Base-by-base conservation (phyloP, 2,113 vertebrate genomes). In the Stegostoma tigrinum region DNA sequence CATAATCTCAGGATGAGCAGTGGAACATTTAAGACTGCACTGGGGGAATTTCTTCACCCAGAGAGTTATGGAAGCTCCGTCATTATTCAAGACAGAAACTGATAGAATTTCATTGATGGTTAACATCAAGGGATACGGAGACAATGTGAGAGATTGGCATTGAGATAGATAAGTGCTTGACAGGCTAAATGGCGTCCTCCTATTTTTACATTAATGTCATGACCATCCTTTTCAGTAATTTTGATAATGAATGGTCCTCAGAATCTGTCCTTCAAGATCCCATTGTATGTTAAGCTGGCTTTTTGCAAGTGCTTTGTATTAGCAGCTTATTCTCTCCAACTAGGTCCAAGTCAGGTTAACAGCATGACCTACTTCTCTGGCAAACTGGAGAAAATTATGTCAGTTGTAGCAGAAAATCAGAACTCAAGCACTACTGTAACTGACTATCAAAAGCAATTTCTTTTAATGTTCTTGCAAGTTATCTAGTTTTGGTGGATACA, bases 381-480 rank as follows among this genome's bases (percentile, higher is more conserved):
- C 3, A 61, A 55, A 90, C 52, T 90, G 30, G 55, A 64, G 27
- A n/a, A 90, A 61, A 61, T 90, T 90, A 23, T 52, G 52, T 55
- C 86, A 89, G 24, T 89, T 89, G 86, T 34, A 90, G 27, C 7
- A n/a, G 87, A 34, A 55, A 90, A 38, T 94, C n/a, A 70, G 66
- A 67, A 94, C 27, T 67, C 93, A 70, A 27, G 66, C 45, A 3
- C 38, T 70, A 48, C 4, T 68, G 93, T 94, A 70, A 94, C 21
- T 70, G 38, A 38, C n/a, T 45, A 48, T 34, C 93, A 68, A 94
- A 68, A 45, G 38, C 87, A 94, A 94, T 68, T 70, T 94, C 21
- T 94, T 94, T 94, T 70, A 68, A 94, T 94, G 38, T 70, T 94
- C 93, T 66, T 94, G 67, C 4, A 5, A 94, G 70, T 70, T 94